These are phyloP conservation scores for Rhopilema esculentum DNA, from an alignment of 30 jellyfish, hydroid and myxozoan species.

Conservation along the genomic window DNA sequence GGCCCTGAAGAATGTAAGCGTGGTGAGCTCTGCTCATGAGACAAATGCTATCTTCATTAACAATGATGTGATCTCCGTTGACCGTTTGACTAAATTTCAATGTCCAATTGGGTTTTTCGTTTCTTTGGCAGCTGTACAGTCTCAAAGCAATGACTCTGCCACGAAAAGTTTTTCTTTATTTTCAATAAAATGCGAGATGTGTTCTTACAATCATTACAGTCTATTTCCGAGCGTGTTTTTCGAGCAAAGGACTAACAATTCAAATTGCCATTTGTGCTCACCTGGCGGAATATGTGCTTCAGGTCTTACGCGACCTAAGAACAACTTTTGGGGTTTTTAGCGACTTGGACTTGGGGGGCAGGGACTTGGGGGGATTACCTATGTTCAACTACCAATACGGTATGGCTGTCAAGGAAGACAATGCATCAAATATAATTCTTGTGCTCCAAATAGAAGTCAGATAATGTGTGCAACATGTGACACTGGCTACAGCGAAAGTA, in stretches of 20 bases:
- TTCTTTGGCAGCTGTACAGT: background rate
- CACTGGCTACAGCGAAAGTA: constrained; percentile 22
- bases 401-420: constrained; percentile 33
- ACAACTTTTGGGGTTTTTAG: constrained; percentile 25
- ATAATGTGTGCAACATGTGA: constrained; percentile 9
- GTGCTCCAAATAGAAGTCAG: constrained; percentile 13
- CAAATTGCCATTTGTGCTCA: constrained; percentile 5
- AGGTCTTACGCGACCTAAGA: constrained; percentile 5
- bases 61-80: background rate
- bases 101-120: background rate
- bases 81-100: background rate
- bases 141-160: background rate
- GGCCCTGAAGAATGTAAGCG: background rate
- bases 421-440: constrained; percentile 6
- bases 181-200: constrained; percentile 6
- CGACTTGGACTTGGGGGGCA: too few relatives aligned
- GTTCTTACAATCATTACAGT: constrained; percentile 22
- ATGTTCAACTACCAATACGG: constrained; percentile 23
- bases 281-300: background rate
- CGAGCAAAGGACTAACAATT: background rate
- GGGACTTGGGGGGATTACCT: background rate
- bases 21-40: background rate
- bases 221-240: background rate
- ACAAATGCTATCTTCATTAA: background rate
- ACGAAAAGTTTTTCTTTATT: background rate